phyloP scores from a whole-genome alignment of 2,797 vertebrate genomes.

The Melopsittacus undulatus region DNA sequence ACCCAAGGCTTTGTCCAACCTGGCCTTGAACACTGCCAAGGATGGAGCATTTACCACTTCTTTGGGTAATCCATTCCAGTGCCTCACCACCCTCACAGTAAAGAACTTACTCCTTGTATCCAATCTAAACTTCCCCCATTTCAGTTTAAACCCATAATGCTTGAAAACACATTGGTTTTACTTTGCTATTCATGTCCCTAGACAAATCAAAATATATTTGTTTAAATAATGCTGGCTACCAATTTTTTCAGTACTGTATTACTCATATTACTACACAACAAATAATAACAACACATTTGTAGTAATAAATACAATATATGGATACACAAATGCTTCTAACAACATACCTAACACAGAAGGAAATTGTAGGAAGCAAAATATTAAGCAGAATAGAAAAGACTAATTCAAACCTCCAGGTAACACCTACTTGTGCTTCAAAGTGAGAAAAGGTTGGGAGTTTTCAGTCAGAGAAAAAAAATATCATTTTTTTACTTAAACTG shows the following conservation, averaged over 20 bases:
- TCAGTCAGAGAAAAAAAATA: not conserved
- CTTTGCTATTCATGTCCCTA: not conserved
- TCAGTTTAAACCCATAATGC: not conserved
- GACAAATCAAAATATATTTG: not conserved
- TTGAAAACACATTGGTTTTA: not conserved
- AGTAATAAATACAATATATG: not conserved
- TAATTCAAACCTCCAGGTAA: not conserved
- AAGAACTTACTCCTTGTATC: no score
- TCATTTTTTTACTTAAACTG: not conserved
- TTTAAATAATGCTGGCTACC: not conserved
- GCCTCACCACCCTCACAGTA: no score
- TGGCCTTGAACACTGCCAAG: no score
- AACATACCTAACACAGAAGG: not conserved
- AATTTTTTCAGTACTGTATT: not conserved
- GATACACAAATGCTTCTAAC: not conserved
- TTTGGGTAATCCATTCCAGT: no score
- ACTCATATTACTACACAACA: not conserved
- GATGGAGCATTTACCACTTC: no score
- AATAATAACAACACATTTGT: not conserved
- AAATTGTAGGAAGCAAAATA: not conserved
- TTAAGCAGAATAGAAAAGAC: not conserved
- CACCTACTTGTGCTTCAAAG: not conserved
- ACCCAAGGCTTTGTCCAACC: no score
- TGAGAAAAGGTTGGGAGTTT: rapidly evolving
- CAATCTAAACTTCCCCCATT: no score